A percentile compares a stretch with the other conserved stretches of the same genome.
Evolutionary conservation across 2,797 vertebrate genomes (phyloP).

Genomic region (Crossoptilon crossoptilon): DNA sequence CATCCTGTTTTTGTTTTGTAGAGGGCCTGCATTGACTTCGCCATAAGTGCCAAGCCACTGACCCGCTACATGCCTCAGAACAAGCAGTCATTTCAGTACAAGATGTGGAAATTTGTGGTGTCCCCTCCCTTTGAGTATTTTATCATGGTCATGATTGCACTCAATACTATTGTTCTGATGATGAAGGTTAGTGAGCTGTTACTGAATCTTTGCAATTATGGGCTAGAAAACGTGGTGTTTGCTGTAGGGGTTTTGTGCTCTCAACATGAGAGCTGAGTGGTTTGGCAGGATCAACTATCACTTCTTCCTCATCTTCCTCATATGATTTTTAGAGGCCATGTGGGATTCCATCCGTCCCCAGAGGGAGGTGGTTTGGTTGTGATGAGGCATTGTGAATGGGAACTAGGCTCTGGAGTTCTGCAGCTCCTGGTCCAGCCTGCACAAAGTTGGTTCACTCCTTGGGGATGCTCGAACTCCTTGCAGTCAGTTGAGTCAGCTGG

Average conservation of each 20-base stretch:
- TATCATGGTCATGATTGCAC: constrained; percentile 98
- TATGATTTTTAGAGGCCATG: neutral
- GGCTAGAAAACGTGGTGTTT: neutral
- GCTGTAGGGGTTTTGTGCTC: neutral
- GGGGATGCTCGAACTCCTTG: neutral
- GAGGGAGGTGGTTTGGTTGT: neutral
- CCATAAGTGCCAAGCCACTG: constrained; percentile 94
- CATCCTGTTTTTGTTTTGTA: constrained; percentile 65
- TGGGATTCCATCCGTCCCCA: neutral
- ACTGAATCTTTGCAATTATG: neutral
- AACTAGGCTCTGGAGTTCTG: neutral
- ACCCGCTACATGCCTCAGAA: constrained; percentile 97
- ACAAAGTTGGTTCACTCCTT: neutral
- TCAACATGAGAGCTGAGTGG: accelerated
- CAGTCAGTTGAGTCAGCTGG: neutral
- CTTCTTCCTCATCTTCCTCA: neutral
- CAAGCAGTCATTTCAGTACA: constrained; percentile 95
- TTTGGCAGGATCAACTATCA: neutral
- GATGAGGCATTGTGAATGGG: neutral
- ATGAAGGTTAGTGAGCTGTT: constrained; percentile 89
- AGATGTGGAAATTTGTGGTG: constrained; percentile 97
- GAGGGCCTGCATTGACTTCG: constrained; percentile 98
- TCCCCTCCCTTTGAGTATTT: constrained; percentile 97
- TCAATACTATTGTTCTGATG: constrained; percentile 99
- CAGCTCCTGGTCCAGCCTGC: neutral